These are phyloP conservation scores for Drosophila meridionalis DNA, from an alignment of 2,888 invertebrate genomes.

Conservation along the genomic window DNA sequence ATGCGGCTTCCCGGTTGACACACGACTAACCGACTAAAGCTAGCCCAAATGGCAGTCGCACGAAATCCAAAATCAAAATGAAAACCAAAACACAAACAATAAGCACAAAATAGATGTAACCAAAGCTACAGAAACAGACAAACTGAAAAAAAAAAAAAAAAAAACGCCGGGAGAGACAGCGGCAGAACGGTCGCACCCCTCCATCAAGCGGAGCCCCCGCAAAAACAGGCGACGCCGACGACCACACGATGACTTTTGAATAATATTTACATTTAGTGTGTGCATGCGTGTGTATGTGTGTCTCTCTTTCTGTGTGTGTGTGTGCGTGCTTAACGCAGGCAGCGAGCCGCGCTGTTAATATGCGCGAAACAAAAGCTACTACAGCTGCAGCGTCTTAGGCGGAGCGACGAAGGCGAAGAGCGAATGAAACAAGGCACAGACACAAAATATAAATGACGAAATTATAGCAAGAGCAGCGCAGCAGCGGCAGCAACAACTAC, in stretches of 20 bases:
- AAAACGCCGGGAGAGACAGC: slow-evolving; percentile 19
- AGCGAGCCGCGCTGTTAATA: slow-evolving; percentile 70
- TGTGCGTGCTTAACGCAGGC: slow-evolving; percentile 54
- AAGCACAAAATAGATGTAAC: slow-evolving; percentile 72
- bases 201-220: slow-evolving; percentile 41
- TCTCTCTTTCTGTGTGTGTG: slow-evolving; percentile 3
- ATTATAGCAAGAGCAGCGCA: slow-evolving; percentile 47
- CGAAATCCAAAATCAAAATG: slow-evolving; percentile 40
- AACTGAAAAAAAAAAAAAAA: slow-evolving; percentile 21
- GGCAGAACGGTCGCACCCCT: slow-evolving; percentile 48
- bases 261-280: slow-evolving; percentile 73
- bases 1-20: slow-evolving; percentile 81
- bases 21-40: slow-evolving; percentile 80
- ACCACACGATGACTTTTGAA: slow-evolving; percentile 71
- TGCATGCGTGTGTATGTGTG: slow-evolving; percentile 17
- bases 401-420: neutral
- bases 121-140: slow-evolving; percentile 71
- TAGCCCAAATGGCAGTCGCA: slow-evolving; percentile 55
- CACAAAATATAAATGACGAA: slow-evolving; percentile 71
- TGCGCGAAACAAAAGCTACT: slow-evolving; percentile 63
- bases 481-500: slow-evolving; percentile 32
- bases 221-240: slow-evolving; percentile 39
- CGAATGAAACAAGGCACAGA: slow-evolving; percentile 11
- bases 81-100: slow-evolving; percentile 37
- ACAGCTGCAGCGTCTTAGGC: slow-evolving; percentile 35